A percentile compares a stretch with the other conserved stretches of the same genome.
phyloP scores from a whole-genome alignment of 2,113 vertebrate genomes.

The Pavo muticus region DNA sequence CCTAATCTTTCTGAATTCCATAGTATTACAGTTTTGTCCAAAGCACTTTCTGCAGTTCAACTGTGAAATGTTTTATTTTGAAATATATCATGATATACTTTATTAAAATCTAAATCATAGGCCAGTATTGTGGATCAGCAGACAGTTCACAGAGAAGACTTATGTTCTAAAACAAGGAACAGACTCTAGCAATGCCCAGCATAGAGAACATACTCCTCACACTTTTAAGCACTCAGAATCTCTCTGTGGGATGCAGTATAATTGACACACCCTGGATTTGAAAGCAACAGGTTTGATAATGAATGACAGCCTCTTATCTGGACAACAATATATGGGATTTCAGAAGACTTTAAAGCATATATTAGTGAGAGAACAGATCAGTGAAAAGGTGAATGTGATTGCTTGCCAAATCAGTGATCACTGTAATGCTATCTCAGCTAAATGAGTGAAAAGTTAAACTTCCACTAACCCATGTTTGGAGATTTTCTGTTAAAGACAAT shows the following conservation, averaged over 20 bases:
- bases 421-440: not conserved
- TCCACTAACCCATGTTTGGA: not conserved
- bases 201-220: not conserved
- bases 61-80: not conserved
- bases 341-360: not conserved
- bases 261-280: not conserved
- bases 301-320: not conserved
- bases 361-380: not conserved
- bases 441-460: not conserved
- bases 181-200: not conserved
- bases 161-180: not conserved
- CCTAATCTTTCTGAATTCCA: not conserved
- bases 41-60: not conserved
- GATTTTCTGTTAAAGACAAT: not conserved
- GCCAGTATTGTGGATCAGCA: accelerated
- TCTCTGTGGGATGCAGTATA: not conserved
- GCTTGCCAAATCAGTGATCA: accelerated
- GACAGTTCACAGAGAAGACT: not conserved
- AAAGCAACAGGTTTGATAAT: not conserved
- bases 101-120: not conserved
- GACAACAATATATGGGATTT: not conserved
- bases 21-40: not conserved
- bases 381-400: accelerated
- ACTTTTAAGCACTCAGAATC: not conserved
- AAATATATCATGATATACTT: not conserved